Evolutionary conservation across 92 coral and sea anemone species (phyloP).

Genomic region (Parazoanthus darwini): DNA sequence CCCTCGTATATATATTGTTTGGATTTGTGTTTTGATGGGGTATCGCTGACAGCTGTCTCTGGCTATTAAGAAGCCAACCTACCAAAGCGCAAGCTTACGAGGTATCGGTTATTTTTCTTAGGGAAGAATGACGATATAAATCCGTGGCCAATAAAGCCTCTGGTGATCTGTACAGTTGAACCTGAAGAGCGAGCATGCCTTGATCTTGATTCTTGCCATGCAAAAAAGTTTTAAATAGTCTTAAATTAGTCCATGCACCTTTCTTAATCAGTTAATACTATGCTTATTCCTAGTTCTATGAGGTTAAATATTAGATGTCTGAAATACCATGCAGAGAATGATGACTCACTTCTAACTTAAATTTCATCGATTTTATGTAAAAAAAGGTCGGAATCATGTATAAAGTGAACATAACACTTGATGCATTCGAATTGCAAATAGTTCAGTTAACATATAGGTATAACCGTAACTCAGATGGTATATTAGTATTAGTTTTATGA

Average conservation of each 20-base stretch:
- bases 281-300: not conserved
- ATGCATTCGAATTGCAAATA: too few species aligned
- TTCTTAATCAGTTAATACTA: too few species aligned
- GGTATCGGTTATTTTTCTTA: conserved; percentile 20
- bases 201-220: conserved; percentile 6
- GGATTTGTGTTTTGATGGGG: not conserved
- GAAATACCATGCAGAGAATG: not conserved
- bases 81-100: conserved; percentile 4
- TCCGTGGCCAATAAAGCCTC: conserved; percentile 12
- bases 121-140: conserved; percentile 8
- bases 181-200: conserved; percentile 27
- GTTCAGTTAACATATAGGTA: too few species aligned
- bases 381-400: too few species aligned
- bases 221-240: conserved; percentile 4
- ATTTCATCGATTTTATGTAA: too few species aligned
- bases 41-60: not conserved
- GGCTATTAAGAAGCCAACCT: conserved; percentile 2
- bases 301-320: not conserved
- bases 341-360: too few species aligned
- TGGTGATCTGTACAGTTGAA: conserved; percentile 10
- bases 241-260: not conserved
- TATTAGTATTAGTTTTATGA: too few species aligned
- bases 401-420: too few species aligned
- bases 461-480: too few species aligned
- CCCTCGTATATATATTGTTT: not conserved